Percentiles rank a stretch among this genome's conserved stretches.
These are phyloP conservation scores for Candoia aspera DNA, from an alignment of 2,113 vertebrate genomes.

Conservation along the genomic window DNA sequence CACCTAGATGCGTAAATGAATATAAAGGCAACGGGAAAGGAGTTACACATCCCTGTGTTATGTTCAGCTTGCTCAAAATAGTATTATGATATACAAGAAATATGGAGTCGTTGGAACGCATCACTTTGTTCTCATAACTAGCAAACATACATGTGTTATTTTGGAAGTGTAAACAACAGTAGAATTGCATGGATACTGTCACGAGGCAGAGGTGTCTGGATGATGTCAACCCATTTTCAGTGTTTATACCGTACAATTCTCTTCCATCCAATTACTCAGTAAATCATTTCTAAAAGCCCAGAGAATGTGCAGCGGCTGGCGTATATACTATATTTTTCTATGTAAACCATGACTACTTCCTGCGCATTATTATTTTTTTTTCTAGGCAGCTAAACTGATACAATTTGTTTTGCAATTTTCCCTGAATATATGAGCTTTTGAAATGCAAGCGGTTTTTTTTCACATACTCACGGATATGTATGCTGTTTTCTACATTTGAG, in stretches of 20 bases:
- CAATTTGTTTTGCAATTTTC: background rate
- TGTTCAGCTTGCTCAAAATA: background rate
- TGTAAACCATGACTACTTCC: background rate
- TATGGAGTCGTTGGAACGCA: background rate
- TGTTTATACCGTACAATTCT: background rate
- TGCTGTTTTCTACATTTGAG: background rate
- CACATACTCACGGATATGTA: background rate
- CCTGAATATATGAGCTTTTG: background rate
- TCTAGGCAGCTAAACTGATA: background rate
- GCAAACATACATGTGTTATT: background rate
- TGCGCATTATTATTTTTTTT: background rate
- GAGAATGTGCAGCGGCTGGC: background rate
- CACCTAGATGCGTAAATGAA: background rate
- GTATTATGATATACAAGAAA: background rate
- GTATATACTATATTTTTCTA: background rate
- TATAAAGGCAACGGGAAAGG: background rate
- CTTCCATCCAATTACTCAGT: background rate
- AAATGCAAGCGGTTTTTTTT: background rate
- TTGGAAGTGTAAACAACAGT: background rate
- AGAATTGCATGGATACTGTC: background rate
- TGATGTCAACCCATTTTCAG: background rate
- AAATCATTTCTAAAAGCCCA: background rate
- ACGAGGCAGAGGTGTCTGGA: background rate
- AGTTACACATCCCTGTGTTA: background rate
- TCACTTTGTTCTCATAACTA: background rate